Evolutionary conservation across 2,888 invertebrate genomes (phyloP).

Genomic region (Ichneumoninae sp.): DNA sequence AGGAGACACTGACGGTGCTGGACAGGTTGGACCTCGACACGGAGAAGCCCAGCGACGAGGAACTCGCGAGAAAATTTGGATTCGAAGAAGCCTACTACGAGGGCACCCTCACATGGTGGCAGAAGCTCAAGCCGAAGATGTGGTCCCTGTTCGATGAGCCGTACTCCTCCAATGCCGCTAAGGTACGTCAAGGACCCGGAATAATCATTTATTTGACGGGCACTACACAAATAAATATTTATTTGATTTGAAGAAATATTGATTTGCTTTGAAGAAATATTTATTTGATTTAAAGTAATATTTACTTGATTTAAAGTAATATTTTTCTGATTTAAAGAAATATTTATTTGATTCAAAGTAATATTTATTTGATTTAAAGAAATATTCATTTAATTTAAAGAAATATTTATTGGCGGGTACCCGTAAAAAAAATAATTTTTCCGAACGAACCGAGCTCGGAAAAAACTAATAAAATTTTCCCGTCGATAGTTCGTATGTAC

Average conservation of each 20-base stretch:
- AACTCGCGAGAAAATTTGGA: conserved; percentile 98
- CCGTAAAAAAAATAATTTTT: background rate
- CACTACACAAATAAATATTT: too few relatives aligned
- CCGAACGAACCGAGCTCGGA: background rate
- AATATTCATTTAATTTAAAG: too few relatives aligned
- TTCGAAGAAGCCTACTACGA: conserved; percentile 97
- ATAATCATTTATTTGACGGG: too few relatives aligned
- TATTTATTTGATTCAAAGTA: too few relatives aligned
- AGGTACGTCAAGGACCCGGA: conserved; percentile 87
- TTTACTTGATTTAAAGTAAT: background rate
- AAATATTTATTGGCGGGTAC: too few relatives aligned
- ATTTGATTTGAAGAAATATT: too few relatives aligned
- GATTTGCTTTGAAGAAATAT: background rate
- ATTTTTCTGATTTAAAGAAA: too few relatives aligned
- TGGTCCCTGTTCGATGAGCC: conserved; percentile 99
- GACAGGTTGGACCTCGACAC: conserved; percentile 99
- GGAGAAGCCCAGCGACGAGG: conserved; percentile 98
- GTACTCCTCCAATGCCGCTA: conserved; percentile 98
- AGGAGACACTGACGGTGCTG: conserved; percentile 98
- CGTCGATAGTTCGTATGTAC: too few relatives aligned
- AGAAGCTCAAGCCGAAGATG: conserved; percentile 97
- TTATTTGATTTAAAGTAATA: conserved; percentile 1
- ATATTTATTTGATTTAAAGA: background rate
- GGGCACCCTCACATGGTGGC: conserved; percentile 98
- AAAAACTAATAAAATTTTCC: background rate